Conservation (phyloP, 2,797 vertebrate genomes). For the Sphenodon punctatus region DNA sequence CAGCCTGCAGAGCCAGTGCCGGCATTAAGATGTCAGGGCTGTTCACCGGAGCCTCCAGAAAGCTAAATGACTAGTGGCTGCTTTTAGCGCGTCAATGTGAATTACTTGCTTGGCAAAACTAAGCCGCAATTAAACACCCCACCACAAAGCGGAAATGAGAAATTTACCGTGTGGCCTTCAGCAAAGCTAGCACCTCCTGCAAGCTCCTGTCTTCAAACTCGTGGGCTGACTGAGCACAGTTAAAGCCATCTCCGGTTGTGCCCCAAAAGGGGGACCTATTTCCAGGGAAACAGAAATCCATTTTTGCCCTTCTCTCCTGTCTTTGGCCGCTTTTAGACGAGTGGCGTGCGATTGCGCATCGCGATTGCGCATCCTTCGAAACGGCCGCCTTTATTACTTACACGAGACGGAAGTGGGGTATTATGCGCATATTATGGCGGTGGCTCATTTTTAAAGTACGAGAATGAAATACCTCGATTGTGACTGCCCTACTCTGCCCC, state of each 20-base stretch:
- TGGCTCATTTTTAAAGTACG: no score
- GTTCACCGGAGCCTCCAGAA: conserved; percentile 65
- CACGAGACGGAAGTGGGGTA: no score
- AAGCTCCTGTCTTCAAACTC: conserved; percentile 58
- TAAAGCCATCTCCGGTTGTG: conserved; percentile 24
- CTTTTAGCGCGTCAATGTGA: conserved; percentile 73
- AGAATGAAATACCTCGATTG: no score
- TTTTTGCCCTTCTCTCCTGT: conserved; percentile 41
- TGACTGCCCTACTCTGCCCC: no score
- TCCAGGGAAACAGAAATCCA: conserved; percentile 46
- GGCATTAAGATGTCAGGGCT: conserved; percentile 73
- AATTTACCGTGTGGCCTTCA: conserved; percentile 75
- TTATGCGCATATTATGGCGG: no score
- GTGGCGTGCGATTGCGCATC: no score
- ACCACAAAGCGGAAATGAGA: conserved; percentile 76
- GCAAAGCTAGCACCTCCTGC: conserved; percentile 68
- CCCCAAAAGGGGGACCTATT: conserved; percentile 48
- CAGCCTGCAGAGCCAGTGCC: conserved; percentile 62
- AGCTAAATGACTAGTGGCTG: conserved; percentile 73
- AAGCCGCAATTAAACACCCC: conserved; percentile 79
- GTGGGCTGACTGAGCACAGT: conserved; percentile 41
- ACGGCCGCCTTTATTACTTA: no score
- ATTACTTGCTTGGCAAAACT: conserved; percentile 76
- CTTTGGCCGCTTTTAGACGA: no score
- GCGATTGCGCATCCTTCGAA: no score